Evolutionary conservation across 2,888 invertebrate species (phyloP).

Genomic region (Amaurobius ferox): DNA sequence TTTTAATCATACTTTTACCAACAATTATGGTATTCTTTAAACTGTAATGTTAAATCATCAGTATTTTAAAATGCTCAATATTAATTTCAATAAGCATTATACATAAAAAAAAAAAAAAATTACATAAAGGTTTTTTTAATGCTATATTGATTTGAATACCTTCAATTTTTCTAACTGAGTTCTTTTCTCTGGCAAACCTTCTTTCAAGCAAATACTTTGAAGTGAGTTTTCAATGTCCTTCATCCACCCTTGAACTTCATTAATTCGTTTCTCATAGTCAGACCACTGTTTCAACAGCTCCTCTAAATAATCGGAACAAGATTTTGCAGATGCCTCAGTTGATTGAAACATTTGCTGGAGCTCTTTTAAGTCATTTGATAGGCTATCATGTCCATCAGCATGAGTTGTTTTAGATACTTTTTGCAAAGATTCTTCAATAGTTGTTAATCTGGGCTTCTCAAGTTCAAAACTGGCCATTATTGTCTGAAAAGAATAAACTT

Average conservation of each 20-base stretch:
- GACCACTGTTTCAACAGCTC: slow-evolving; percentile 92
- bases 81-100: too few species aligned
- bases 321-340: slow-evolving; percentile 31
- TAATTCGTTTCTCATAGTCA: slow-evolving; percentile 91
- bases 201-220: slow-evolving; percentile 90
- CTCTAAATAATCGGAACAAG: slow-evolving; percentile 88
- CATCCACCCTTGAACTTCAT: slow-evolving; percentile 91
- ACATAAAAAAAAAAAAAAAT: too few species aligned
- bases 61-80: too few species aligned
- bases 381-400: slow-evolving; percentile 38
- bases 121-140: too few species aligned
- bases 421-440: slow-evolving; percentile 45
- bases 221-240: slow-evolving; percentile 90
- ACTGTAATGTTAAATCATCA: too few species aligned
- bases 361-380: slow-evolving; percentile 84
- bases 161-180: slow-evolving; percentile 87
- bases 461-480: slow-evolving; percentile 88
- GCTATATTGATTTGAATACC: too few species aligned
- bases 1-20: too few species aligned
- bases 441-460: slow-evolving; percentile 82
- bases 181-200: slow-evolving; percentile 88
- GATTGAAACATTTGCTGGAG: slow-evolving; percentile 95
- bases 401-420: slow-evolving; percentile 55
- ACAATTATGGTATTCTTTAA: too few species aligned
- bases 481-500: slow-evolving; percentile 79